phyloP scores from a whole-genome alignment of 2,113 vertebrate species.

The Paraplagusia blochii region DNA sequence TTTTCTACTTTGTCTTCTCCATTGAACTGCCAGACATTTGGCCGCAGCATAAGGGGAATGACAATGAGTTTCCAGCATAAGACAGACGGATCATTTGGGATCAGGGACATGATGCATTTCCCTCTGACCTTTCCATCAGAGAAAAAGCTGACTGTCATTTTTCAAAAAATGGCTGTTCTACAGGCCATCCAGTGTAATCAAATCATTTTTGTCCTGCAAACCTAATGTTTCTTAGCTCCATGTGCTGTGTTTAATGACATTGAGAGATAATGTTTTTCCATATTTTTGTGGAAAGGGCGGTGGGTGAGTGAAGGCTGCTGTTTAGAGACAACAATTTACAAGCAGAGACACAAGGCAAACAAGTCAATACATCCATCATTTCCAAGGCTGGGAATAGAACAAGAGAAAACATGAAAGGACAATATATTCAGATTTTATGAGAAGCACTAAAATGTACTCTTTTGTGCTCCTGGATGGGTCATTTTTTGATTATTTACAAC shows the following conservation, averaged over 20 bases:
- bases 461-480: background rate
- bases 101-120: constrained; percentile 36
- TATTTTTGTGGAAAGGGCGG: constrained; percentile 8
- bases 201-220: constrained; percentile 28
- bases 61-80: constrained; percentile 39
- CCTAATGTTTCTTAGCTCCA: constrained; percentile 19
- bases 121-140: constrained; percentile 30
- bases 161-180: constrained; percentile 16
- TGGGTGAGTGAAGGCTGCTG: constrained; percentile 47
- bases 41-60: constrained; percentile 42
- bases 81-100: constrained; percentile 4
- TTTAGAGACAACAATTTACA: constrained; percentile 55
- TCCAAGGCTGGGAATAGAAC: constrained; percentile 31
- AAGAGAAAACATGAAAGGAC: constrained; percentile 33
- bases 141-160: constrained; percentile 10
- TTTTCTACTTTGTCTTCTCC: constrained; percentile 23
- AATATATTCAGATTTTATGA: constrained; percentile 36
- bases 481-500: constrained; percentile 25
- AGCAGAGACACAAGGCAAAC: constrained; percentile 44
- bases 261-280: constrained; percentile 30
- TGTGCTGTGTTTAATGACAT: constrained; percentile 39
- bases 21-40: constrained; percentile 33
- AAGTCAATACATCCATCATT: constrained; percentile 55
- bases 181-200: constrained; percentile 2
- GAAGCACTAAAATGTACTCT: constrained; percentile 18